Conservation (phyloP, 2,113 vertebrate species). For the Dryoscopus gambensis region DNA sequence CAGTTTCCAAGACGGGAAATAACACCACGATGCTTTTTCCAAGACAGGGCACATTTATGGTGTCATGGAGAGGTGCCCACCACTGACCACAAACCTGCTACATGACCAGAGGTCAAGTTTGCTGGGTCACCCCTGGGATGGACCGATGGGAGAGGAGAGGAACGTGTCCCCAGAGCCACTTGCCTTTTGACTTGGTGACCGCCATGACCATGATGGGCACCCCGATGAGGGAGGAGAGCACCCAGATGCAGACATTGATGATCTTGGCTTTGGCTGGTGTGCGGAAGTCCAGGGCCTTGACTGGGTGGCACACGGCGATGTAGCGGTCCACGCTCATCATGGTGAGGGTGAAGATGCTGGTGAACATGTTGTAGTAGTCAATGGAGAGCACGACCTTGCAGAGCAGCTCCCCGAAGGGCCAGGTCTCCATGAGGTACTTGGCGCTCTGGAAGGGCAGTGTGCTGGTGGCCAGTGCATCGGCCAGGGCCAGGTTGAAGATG, state of each 20-base stretch:
- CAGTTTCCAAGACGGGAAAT: neutral
- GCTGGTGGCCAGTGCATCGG: conserved; percentile 90
- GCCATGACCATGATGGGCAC: conserved; percentile 94
- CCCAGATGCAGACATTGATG: conserved; percentile 96
- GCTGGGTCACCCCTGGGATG: neutral
- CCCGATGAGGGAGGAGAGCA: conserved; percentile 87
- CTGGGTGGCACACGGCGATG: conserved; percentile 91
- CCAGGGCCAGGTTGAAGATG: conserved; percentile 96
- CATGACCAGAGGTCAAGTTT: neutral
- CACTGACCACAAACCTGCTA: neutral
- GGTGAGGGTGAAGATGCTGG: conserved; percentile 96
- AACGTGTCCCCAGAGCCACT: neutral
- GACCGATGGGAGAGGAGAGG: neutral
- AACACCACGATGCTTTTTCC: neutral
- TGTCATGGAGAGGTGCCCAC: neutral
- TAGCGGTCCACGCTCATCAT: conserved; percentile 99
- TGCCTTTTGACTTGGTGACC: conserved; percentile 84
- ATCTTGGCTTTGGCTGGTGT: conserved; percentile 91
- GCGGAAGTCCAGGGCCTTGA: conserved; percentile 91
- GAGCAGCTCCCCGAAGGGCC: conserved; percentile 90
- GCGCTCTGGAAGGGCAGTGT: conserved; percentile 95
- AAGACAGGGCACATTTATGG: neutral
- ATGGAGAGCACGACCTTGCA: conserved; percentile 92
- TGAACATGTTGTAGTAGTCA: conserved; percentile 99
- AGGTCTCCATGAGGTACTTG: conserved; percentile 93